phyloP scores from a whole-genome alignment of 2,797 vertebrate genomes.

The Steatocranus sp. region DNA sequence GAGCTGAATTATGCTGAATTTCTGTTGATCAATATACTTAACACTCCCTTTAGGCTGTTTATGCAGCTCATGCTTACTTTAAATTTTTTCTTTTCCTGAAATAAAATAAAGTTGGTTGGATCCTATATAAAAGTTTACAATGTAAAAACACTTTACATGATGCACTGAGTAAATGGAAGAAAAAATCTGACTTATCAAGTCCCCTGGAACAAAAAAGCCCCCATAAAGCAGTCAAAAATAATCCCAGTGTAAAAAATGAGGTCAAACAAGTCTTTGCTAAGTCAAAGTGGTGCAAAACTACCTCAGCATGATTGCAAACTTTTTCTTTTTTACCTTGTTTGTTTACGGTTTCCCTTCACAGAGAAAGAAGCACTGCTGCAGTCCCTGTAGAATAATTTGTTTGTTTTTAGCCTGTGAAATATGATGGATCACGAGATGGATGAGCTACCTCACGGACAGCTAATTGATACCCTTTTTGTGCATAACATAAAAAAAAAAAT shows the following conservation, averaged over 20 bases:
- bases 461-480: not conserved
- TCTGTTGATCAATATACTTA: not conserved
- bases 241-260: not conserved
- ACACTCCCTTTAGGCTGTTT: not conserved
- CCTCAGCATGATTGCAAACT: not conserved
- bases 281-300: not conserved
- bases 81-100: not conserved
- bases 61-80: not conserved
- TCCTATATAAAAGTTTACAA: not conserved
- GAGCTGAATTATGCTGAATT: not conserved
- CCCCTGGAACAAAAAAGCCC: not conserved
- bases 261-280: not conserved
- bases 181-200: not conserved
- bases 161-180: not conserved
- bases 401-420: not conserved
- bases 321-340: not conserved
- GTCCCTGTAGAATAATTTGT: not conserved
- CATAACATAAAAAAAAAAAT: not conserved
- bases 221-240: fast-evolving
- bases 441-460: not conserved
- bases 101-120: not conserved
- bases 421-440: not conserved
- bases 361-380: not conserved
- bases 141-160: not conserved
- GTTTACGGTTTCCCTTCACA: not conserved